phyloP scores from a whole-genome alignment of 2,888 invertebrate species.

The Trilocha varians region DNA sequence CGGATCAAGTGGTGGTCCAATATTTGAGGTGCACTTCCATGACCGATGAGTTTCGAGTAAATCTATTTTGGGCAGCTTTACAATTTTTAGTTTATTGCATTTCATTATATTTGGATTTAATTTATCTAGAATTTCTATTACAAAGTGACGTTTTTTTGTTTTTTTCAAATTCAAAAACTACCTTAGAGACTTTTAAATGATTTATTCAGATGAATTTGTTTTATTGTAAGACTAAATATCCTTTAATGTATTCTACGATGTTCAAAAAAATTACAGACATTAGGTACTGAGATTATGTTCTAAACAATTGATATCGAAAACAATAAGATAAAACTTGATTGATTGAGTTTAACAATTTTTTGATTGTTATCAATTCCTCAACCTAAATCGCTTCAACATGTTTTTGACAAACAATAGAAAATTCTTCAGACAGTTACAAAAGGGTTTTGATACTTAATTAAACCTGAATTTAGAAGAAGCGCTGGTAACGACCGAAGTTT shows the following conservation, averaged over 20 bases:
- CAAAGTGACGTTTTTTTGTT: no score
- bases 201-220: no score
- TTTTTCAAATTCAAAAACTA: no score
- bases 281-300: no score
- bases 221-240: no score
- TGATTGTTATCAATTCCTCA: neutral
- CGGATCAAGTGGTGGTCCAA: slow-evolving; percentile 38
- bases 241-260: no score
- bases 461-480: slow-evolving; percentile 58
- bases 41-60: slow-evolving; percentile 24
- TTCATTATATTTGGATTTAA: no score
- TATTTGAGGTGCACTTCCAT: slow-evolving; percentile 45
- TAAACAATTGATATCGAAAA: no score
- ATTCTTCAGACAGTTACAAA: slow-evolving; percentile 45
- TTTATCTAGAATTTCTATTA: no score
- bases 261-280: no score
- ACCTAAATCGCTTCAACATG: slow-evolving; percentile 17
- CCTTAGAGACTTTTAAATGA: no score
- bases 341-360: neutral
- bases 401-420: slow-evolving; percentile 54
- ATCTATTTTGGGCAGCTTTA: neutral
- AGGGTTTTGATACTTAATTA: slow-evolving; percentile 60
- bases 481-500: slow-evolving; percentile 66
- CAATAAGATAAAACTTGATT: no score
- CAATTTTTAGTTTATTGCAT: neutral